phyloP scores from a whole-genome alignment of 2,113 vertebrate genomes.

The Heliornis fulica region DNA sequence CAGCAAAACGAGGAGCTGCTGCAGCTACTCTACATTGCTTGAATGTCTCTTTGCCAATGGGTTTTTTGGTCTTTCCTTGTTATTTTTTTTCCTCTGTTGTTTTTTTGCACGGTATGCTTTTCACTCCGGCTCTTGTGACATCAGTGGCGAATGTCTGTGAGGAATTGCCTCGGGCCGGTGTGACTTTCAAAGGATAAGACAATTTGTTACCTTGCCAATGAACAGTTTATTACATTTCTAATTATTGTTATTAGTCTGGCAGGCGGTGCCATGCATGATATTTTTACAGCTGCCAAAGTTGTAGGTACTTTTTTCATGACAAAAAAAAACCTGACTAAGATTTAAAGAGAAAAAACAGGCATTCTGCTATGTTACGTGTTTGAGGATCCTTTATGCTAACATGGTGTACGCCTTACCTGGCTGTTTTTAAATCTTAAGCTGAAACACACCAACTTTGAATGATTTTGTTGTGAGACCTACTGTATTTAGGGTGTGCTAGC shows the following conservation, averaged over 20 bases:
- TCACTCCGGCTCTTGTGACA: conserved; percentile 38
- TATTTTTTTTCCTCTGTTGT: background rate
- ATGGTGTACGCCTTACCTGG: background rate
- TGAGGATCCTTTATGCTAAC: background rate
- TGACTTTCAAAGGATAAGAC: conserved; percentile 72
- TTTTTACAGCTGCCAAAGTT: conserved; percentile 39
- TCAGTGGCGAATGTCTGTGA: conserved; percentile 29
- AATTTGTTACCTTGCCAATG: conserved; percentile 63
- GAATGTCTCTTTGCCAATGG: background rate
- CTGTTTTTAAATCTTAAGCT: background rate
- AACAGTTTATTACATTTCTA: conserved; percentile 74
- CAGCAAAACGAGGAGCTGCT: background rate
- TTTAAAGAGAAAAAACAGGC: background rate
- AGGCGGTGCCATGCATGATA: conserved; percentile 55
- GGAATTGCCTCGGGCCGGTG: conserved; percentile 48
- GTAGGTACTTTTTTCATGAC: conserved; percentile 35
- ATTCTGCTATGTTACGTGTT: background rate
- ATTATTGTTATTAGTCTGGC: conserved; percentile 74
- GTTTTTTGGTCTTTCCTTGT: background rate
- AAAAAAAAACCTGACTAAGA: background rate
- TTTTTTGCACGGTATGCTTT: background rate
- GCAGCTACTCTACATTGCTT: background rate
- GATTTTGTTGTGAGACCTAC: background rate
- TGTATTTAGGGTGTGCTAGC: background rate
- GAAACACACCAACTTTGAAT: background rate